Evolutionary conservation across 2,113 vertebrate species (phyloP).

Genomic region (Nyctibius bracteatus): DNA sequence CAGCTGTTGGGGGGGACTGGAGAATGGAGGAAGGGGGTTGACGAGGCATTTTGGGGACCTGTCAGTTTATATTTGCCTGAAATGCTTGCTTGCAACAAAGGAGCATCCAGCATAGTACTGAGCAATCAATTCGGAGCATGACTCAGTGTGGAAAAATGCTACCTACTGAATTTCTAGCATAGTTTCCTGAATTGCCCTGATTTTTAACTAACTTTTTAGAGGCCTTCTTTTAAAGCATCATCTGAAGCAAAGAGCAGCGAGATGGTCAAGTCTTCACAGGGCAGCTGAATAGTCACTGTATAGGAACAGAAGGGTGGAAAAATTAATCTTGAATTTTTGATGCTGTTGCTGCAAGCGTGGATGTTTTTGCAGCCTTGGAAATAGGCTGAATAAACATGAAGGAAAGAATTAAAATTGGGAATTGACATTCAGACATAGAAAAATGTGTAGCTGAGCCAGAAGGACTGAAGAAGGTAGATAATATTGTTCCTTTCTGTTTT

Average conservation of each 20-base stretch:
- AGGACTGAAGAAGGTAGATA: background rate
- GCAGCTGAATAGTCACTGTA: background rate
- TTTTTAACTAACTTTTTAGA: background rate
- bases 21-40: background rate
- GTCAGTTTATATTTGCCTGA: background rate
- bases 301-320: background rate
- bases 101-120: background rate
- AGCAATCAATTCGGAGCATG: background rate
- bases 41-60: background rate
- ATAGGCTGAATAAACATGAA: background rate
- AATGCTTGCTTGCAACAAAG: background rate
- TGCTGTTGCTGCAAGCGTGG: background rate
- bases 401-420: background rate
- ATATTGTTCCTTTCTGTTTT: slow-evolving; percentile 27
- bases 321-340: background rate
- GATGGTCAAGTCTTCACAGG: background rate
- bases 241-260: background rate
- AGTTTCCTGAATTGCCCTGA: background rate
- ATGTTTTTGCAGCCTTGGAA: background rate
- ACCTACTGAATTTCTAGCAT: background rate
- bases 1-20: background rate
- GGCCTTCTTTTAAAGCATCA: background rate
- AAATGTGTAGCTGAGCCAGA: background rate
- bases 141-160: background rate
- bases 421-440: background rate